Evolutionary conservation across 2,888 invertebrate species (phyloP).

Genomic region (Ariolimax columbianus): DNA sequence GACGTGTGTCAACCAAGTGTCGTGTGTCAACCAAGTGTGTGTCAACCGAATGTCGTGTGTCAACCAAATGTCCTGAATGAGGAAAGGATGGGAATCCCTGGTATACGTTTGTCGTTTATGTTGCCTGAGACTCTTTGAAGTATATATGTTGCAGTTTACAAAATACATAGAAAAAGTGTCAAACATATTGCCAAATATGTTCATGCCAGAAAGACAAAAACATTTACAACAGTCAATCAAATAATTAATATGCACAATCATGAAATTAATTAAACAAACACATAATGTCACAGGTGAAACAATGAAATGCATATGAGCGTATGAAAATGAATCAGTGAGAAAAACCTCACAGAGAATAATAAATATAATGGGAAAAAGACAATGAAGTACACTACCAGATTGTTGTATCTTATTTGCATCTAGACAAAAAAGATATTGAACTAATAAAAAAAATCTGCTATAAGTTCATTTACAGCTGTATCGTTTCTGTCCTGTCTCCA

Average conservation of each 20-base stretch:
- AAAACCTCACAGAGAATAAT: neutral
- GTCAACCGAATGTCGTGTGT: no score
- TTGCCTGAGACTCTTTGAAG: neutral
- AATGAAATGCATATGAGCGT: neutral
- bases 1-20: no score
- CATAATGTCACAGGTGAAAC: neutral
- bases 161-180: no score
- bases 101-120: neutral
- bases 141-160: no score
- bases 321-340: neutral
- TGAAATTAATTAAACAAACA: neutral
- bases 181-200: neutral
- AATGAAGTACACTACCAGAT: neutral
- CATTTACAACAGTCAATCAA: neutral
- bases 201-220: neutral
- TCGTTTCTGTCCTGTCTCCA: no score
- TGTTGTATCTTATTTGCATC: no score
- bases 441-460: no score
- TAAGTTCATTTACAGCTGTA: no score
- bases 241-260: neutral
- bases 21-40: no score
- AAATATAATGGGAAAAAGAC: neutral
- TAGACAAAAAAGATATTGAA: no score
- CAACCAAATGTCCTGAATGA: no score
- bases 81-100: no score